These are phyloP conservation scores for Vanessa atalanta DNA, from an alignment of 1,140 invertebrate species.

Conservation along the genomic window DNA sequence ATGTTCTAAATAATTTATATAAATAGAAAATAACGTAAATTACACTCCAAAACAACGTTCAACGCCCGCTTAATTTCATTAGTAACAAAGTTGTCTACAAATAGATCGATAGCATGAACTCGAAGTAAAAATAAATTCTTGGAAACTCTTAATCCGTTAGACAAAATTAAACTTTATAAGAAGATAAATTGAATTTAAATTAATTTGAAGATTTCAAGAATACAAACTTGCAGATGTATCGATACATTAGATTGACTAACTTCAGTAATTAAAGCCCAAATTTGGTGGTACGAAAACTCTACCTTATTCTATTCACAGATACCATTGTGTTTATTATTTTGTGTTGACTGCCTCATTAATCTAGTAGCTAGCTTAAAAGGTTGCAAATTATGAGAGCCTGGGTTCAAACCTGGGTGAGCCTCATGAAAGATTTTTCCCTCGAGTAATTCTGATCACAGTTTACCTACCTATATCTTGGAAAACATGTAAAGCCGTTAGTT, in stretches of 20 bases:
- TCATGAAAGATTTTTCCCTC: no score
- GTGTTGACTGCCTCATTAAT: neutral
- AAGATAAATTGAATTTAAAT: slow-evolving; percentile 7
- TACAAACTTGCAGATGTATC: neutral
- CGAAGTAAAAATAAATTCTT: slow-evolving; percentile 44
- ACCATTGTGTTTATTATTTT: neutral
- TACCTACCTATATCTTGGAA: no score
- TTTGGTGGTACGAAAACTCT: neutral
- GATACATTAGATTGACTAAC: neutral
- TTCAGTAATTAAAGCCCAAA: neutral
- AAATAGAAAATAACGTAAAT: neutral
- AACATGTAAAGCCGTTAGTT: no score
- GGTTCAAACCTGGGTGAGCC: no score
- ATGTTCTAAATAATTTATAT: neutral
- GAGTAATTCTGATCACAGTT: no score
- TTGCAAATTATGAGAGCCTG: no score
- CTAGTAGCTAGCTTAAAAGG: neutral
- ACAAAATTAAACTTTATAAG: slow-evolving; percentile 6
- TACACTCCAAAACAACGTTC: slow-evolving; percentile 25
- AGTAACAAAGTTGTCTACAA: slow-evolving; percentile 51
- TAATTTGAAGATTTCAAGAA: slow-evolving; percentile 5
- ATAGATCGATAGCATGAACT: slow-evolving; percentile 54
- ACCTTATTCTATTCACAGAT: neutral
- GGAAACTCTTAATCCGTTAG: slow-evolving; percentile 3
- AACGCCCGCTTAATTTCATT: slow-evolving; percentile 49